phyloP scores from a whole-genome alignment of 2,888 invertebrate species.

The Lasius platythorax region DNA sequence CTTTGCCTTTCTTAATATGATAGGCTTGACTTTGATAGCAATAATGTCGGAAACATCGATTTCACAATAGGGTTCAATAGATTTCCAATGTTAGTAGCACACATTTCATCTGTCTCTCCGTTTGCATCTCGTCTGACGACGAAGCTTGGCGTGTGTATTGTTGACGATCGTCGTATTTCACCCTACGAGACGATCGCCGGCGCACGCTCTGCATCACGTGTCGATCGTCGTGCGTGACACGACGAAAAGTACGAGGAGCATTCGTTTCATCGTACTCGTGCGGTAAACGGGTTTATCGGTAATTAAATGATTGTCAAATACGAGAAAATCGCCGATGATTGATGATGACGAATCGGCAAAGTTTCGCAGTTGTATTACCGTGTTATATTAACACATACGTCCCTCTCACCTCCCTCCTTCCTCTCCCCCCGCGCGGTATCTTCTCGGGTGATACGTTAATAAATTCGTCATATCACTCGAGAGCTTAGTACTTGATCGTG shows the following conservation, averaged over 20 bases:
- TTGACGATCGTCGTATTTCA: conserved; percentile 1
- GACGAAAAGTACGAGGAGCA: conserved; percentile 40
- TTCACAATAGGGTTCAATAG: neutral
- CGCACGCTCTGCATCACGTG: conserved; percentile 33
- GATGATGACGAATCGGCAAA: conserved; percentile 42
- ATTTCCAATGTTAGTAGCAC: neutral
- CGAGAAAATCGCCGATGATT: conserved; percentile 45
- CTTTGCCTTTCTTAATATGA: neutral
- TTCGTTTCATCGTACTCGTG: conserved; percentile 45
- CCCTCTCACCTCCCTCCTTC: neutral
- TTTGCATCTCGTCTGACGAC: neutral
- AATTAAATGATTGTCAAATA: conserved; percentile 49
- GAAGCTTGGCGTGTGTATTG: neutral
- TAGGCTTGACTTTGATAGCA: neutral
- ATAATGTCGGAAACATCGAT: conserved; percentile 9
- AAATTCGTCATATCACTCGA: conserved; percentile 33
- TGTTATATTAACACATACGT: neutral
- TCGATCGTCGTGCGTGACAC: conserved; percentile 55
- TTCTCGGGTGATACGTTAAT: neutral
- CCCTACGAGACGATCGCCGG: neutral
- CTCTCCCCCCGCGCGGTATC: neutral
- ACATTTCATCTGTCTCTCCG: conserved; percentile 9
- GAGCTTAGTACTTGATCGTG: neutral
- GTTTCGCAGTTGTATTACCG: conserved; percentile 13
- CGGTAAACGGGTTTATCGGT: conserved; percentile 40